phyloP scores from a whole-genome alignment of 2,797 vertebrate genomes.

The Crax fasciolata region DNA sequence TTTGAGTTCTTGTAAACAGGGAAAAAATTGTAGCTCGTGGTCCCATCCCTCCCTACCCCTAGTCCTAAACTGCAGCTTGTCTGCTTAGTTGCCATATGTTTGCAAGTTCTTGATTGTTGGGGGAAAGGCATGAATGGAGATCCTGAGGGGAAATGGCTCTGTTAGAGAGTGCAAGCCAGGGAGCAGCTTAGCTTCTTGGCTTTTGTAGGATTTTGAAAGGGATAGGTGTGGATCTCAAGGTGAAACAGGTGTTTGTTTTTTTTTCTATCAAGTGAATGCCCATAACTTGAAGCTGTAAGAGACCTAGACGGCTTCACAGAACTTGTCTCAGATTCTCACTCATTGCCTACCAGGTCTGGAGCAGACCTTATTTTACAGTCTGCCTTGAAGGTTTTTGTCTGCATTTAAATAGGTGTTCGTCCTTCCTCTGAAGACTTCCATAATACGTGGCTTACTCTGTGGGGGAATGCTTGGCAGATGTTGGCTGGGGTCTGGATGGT shows the following conservation, averaged over 20 bases:
- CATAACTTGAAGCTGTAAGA: neutral
- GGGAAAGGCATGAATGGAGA: neutral
- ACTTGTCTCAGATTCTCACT: neutral
- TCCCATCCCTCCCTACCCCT: neutral
- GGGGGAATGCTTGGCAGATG: neutral
- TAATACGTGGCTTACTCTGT: neutral
- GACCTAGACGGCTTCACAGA: neutral
- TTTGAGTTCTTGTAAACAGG: neutral
- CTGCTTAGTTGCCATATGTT: neutral
- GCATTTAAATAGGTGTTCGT: neutral
- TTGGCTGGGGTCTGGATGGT: neutral
- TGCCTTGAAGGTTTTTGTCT: conserved; percentile 13
- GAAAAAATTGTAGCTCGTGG: neutral
- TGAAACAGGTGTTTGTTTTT: neutral
- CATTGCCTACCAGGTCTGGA: neutral
- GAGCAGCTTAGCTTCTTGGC: neutral
- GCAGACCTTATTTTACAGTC: neutral
- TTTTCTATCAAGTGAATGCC: neutral
- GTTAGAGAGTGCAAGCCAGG: neutral
- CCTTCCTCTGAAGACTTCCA: neutral
- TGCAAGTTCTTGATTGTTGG: neutral
- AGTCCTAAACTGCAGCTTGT: neutral
- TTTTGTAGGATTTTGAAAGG: neutral
- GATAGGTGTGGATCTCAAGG: neutral
- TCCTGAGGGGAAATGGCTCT: neutral